Evolutionary conservation across 1,140 invertebrate species (phyloP).

Genomic region (Drosophila navojoa): DNA sequence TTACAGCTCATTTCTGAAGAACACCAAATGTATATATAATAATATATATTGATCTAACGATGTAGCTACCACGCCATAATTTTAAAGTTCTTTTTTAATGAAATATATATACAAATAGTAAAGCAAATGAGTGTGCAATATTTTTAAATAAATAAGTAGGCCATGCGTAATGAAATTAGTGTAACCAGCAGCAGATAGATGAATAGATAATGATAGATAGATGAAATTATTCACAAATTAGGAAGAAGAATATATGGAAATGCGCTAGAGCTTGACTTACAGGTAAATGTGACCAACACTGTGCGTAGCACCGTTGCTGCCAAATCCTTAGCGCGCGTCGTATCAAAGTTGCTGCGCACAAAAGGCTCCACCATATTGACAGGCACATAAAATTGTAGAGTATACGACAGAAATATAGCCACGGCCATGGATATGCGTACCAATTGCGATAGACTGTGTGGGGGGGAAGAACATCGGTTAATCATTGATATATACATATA

Average conservation of each 20-base stretch:
- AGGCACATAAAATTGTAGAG: constrained; percentile 96
- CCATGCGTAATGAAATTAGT: too few relatives aligned
- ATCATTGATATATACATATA: not conserved
- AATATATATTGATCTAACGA: too few relatives aligned
- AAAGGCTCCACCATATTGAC: constrained; percentile 94
- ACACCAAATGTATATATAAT: too few relatives aligned
- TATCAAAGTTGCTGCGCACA: constrained; percentile 86
- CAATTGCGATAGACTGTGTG: constrained; percentile 90
- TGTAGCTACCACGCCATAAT: too few relatives aligned
- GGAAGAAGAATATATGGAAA: not conserved
- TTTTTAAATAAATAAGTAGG: too few relatives aligned
- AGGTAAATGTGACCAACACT: constrained; percentile 90
- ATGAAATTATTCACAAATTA: not conserved
- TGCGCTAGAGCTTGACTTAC: constrained; percentile 86
- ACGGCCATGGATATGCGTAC: constrained; percentile 93
- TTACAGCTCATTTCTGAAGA: too few relatives aligned
- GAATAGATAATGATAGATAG: not conserved
- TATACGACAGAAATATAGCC: constrained; percentile 94
- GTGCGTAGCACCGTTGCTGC: constrained; percentile 89
- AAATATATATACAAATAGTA: too few relatives aligned
- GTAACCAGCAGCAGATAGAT: too few relatives aligned
- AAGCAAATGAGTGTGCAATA: too few relatives aligned
- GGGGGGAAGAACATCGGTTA: constrained; percentile 11
- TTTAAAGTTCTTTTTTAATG: too few relatives aligned
- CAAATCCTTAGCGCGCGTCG: constrained; percentile 86